phyloP scores from a whole-genome alignment of 2,113 vertebrate species.

The Tringa solitaria region DNA sequence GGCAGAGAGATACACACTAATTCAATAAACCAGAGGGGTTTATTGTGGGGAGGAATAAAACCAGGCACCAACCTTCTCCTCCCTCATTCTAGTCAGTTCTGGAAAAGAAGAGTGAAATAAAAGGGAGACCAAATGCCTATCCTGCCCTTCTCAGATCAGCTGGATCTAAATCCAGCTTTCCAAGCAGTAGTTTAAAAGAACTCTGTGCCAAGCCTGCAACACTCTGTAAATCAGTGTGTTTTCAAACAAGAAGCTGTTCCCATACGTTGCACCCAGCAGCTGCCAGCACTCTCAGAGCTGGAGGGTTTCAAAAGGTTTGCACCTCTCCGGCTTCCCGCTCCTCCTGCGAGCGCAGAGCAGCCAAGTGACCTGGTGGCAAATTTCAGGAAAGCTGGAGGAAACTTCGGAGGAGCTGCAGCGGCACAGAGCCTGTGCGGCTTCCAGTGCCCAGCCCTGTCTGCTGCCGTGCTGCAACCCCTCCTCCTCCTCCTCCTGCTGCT shows the following conservation, averaged over 20 bases:
- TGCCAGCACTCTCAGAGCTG: not conserved
- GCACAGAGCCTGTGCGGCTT: not conserved
- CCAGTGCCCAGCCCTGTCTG: not conserved
- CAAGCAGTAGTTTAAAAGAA: not conserved
- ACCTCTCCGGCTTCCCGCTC: not conserved
- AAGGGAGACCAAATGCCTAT: not conserved
- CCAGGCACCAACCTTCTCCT: not conserved
- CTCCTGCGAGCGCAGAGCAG: accelerated
- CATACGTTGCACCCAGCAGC: accelerated
- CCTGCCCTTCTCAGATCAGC: not conserved
- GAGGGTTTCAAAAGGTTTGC: not conserved
- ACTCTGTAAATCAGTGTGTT: accelerated
- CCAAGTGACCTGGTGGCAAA: not conserved
- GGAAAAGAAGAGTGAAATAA: not conserved
- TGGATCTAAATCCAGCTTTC: not conserved
- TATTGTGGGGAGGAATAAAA: no score
- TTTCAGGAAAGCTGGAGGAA: not conserved
- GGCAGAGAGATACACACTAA: not conserved
- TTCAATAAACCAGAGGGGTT: not conserved
- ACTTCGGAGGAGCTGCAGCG: not conserved
- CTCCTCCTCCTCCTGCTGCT: constrained; percentile 52
- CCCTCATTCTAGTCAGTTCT: not conserved
- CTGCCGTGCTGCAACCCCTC: not conserved
- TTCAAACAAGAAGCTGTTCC: not conserved
- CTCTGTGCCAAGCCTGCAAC: accelerated